phyloP scores from a whole-genome alignment of 2,113 vertebrate species.

The western clawed frog (Xenopus tropicalis) region UCB_Xtro_10.0 CM004448.2:134763001-134763500 shows the following conservation, averaged over 20 bases:
- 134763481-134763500: too few species aligned
- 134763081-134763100: slow-evolving; percentile 33
- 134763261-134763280: slow-evolving; percentile 42
- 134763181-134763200: slow-evolving; percentile 31
- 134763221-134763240: slow-evolving; percentile 29
- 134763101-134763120: slow-evolving; percentile 37
- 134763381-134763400: neutral
- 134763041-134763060: slow-evolving; percentile 17
- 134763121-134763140: slow-evolving; percentile 31
- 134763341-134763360: too few species aligned
- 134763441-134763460: too few species aligned
- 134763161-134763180: slow-evolving; percentile 27
- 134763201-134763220: slow-evolving; percentile 35
- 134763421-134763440: too few species aligned
- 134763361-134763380: too few species aligned
- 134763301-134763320: slow-evolving; percentile 22
- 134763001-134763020: too few species aligned
- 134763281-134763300: slow-evolving; percentile 28
- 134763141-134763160: slow-evolving; percentile 21
- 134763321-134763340: slow-evolving; percentile 6
- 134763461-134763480: too few species aligned
- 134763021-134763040: too few species aligned
- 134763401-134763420: too few species aligned
- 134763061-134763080: slow-evolving; percentile 31
- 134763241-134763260: slow-evolving; percentile 37